Evolutionary conservation across 2,113 vertebrate species (phyloP), one percentile per base, ranked within the genome.

Genomic region (Salminus brasiliensis): DNA sequence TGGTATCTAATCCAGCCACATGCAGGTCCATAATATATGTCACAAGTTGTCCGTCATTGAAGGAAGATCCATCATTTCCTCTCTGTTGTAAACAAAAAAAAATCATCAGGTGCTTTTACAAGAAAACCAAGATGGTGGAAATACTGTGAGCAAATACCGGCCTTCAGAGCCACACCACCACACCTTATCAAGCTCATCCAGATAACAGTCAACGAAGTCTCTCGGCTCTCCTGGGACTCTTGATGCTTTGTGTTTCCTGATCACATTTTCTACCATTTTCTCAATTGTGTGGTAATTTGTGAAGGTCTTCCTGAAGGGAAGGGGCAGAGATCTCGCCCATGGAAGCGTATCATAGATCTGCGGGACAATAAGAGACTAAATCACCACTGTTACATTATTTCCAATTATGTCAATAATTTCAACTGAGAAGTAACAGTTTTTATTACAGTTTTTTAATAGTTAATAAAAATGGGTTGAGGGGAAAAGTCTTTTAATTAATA

Each of bases 161-260:
- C n/a, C n/a, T n/a, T n/a, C n/a, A n/a, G 16, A 2, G 47, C 16
- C 29, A 16, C 4, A 74, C 21, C 36, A 12, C 43, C 18, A 13
- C 53, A 79, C 63, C 68, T 87, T 89, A 52, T 87, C 76, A 12
- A 84, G 76, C 45, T 90, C 84, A 7, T 90, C 85, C 11, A 91
- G 49, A 67, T 89, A 91, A 34, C 85, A 84, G 41, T 91, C 85
- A 47, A 79, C 74, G 39, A 88, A 78, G 53, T 88, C 76, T 53
- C 84, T 68, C 30, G 80, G 85, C 65, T 89, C 65, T 74, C 78
- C 80, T 32, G 79, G 68, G 49, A 76, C 76, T 32, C 76, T 57
- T 0, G 77, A 79, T 23, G 69, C 60, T 41, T 80, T 88, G 81
- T 76, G 85, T 2, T 85, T 59, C 18, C 84, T 45, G 3, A 83